A percentile compares a stretch with the other conserved stretches of the same genome.
Conservation (phyloP, 1,140 invertebrate species). For the Drosophila punjabiensis region DNA sequence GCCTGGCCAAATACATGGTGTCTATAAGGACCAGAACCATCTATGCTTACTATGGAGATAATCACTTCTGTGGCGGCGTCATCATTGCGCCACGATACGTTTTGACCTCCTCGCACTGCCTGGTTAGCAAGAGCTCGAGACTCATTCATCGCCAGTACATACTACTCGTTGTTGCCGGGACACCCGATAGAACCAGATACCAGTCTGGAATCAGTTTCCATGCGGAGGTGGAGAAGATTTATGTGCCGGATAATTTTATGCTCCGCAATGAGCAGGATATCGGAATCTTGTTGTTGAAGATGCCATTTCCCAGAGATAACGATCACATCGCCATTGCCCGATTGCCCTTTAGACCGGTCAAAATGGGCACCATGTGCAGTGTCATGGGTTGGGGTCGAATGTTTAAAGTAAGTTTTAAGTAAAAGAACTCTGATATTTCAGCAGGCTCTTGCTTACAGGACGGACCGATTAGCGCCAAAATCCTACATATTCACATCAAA, state of each 20-base stretch:
- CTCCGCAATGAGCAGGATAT: constrained; percentile 49
- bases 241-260: constrained; percentile 45
- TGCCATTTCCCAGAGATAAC: constrained; percentile 2
- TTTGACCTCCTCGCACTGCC: constrained; percentile 46
- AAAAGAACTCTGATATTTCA: not conserved
- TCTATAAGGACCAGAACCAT: constrained; percentile 48
- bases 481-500: not conserved
- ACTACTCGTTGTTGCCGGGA: constrained; percentile 43
- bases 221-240: constrained; percentile 6
- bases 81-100: constrained; percentile 24
- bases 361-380: not conserved
- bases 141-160: not conserved
- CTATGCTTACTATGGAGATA: constrained; percentile 47
- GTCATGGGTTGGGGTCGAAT: constrained; percentile 56
- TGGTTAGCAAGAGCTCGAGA: constrained; percentile 34
- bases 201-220: not conserved
- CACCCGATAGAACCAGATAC: constrained; percentile 38
- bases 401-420: constrained; percentile 12
- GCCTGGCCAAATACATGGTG: constrained; percentile 34
- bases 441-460: not conserved
- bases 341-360: not conserved
- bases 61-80: constrained; percentile 54
- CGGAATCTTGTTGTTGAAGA: constrained; percentile 1
- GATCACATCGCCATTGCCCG: constrained; percentile 3
- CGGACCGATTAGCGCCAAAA: not conserved